Evolutionary conservation across 2,888 invertebrate species (phyloP).

Genomic region (Lasioglossum marginatum): DNA sequence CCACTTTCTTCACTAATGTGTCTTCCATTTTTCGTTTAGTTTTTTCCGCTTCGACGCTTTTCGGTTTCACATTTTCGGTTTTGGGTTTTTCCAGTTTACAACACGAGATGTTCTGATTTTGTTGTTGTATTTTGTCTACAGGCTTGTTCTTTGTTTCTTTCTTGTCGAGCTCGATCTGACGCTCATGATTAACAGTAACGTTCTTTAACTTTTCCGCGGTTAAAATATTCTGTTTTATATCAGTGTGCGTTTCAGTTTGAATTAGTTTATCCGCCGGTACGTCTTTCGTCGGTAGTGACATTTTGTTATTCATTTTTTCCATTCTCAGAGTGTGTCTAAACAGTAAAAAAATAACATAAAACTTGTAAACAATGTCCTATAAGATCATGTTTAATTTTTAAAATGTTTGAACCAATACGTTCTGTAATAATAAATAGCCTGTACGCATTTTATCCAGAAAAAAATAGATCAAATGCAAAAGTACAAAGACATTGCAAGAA

Average conservation of each 20-base stretch:
- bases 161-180: not conserved
- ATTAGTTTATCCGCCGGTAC: slow-evolving; percentile 12
- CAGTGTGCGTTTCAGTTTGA: slow-evolving; percentile 11
- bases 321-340: not conserved
- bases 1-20: not conserved
- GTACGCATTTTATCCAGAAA: not conserved
- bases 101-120: not conserved
- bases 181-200: not conserved
- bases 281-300: slow-evolving; percentile 21
- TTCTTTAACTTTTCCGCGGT: not conserved
- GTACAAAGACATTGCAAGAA: not conserved
- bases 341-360: not conserved
- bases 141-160: not conserved
- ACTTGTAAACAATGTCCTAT: too few species aligned
- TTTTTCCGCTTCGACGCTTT: slow-evolving; percentile 5
- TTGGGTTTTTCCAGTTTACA: not conserved
- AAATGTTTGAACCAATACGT: not conserved
- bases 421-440: not conserved
- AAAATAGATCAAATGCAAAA: too few species aligned
- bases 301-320: not conserved
- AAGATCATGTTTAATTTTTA: too few species aligned
- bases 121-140: not conserved
- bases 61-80: not conserved
- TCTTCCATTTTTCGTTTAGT: slow-evolving; percentile 1
- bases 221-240: not conserved